Evolutionary conservation across 2,888 invertebrate genomes (phyloP), one percentile per base, ranked within the genome.

Genomic region (Orthosia incerta): DNA sequence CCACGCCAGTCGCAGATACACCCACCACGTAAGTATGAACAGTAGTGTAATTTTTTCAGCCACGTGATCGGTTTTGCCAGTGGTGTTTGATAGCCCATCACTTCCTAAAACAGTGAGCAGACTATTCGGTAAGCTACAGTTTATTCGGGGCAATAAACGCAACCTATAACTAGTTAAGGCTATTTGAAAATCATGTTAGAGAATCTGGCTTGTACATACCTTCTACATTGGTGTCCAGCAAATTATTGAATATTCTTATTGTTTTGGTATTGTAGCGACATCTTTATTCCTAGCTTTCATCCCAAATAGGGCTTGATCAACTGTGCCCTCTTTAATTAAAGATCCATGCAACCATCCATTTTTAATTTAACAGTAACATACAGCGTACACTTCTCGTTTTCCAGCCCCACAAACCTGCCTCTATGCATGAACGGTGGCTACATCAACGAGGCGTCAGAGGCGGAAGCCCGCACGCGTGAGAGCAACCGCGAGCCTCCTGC

Each of bases 1-100:
- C 97, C 89, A 98, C 98, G 87, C 98, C 98, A 5, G 94, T 98
- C 62, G 98, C 98, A 70, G 97, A 97, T 73, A 97, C 97, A 50
- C 97, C 97, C 23, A 97, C 97, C 83, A 96, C 96, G 96, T 95
- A 78, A 93, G 94, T 92, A 12, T 16, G 3, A 5, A 51, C 2
- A n/a, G 7, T 45, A 16, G 9, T 46, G 11, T 31, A 9, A 11
- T 23, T 4, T 48, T 23, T 16, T 0, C 1, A 61, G 5, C 23
- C n/a, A 18, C 16, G 18, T 11, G 31, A 59, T 5, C 5, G 20
- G 13, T 12, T 39, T 39, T 39, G 39, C 9, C 0, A 39, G 39
- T 9, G 39, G 1, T 1, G 31, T 7, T 31, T 31, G 31, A 4
- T 26, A 39, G 7, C 39, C 39, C 9, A 39, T 39, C 39, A 20